phyloP scores from a whole-genome alignment of 2,888 invertebrate species.

The Pyrgus malvae region DNA sequence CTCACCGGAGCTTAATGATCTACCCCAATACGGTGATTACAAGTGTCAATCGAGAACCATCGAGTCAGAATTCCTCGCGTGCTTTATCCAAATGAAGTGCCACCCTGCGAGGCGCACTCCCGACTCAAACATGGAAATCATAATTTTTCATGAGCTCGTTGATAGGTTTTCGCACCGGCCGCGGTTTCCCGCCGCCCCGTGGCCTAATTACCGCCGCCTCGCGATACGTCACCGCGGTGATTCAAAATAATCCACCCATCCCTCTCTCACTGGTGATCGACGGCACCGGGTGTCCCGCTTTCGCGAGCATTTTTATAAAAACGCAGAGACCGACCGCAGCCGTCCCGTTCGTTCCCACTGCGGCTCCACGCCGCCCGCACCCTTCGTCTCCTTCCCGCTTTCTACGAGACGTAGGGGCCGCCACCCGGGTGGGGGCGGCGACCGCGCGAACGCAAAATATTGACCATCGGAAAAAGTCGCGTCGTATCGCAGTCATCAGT shows the following conservation, averaged over 20 bases:
- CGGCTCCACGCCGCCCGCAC: slow-evolving; percentile 67
- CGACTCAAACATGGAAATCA: slow-evolving; percentile 72
- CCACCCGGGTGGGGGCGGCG: slow-evolving; percentile 77
- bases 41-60: slow-evolving; percentile 49
- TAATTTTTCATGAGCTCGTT: slow-evolving; percentile 81
- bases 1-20: slow-evolving; percentile 24
- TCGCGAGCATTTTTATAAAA: slow-evolving; percentile 78
- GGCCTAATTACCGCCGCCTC: slow-evolving; percentile 78
- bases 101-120: slow-evolving; percentile 56
- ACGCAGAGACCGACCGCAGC: slow-evolving; percentile 77
- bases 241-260: slow-evolving; percentile 79
- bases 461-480: slow-evolving; percentile 83
- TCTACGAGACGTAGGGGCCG: slow-evolving; percentile 82
- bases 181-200: slow-evolving; percentile 81
- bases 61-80: slow-evolving; percentile 57
- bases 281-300: slow-evolving; percentile 62
- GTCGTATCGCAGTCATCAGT: slow-evolving; percentile 83
- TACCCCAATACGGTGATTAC: slow-evolving; percentile 41
- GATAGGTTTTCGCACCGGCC: slow-evolving; percentile 79
- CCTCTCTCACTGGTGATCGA: slow-evolving; percentile 57
- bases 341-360: slow-evolving; percentile 77
- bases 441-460: slow-evolving; percentile 82
- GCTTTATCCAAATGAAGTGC: slow-evolving; percentile 63
- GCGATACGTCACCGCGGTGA: slow-evolving; percentile 78
- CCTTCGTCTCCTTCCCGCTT: slow-evolving; percentile 82